Evolutionary conservation across 2,888 invertebrate species (phyloP).

Genomic region (Pandemis heparana): DNA sequence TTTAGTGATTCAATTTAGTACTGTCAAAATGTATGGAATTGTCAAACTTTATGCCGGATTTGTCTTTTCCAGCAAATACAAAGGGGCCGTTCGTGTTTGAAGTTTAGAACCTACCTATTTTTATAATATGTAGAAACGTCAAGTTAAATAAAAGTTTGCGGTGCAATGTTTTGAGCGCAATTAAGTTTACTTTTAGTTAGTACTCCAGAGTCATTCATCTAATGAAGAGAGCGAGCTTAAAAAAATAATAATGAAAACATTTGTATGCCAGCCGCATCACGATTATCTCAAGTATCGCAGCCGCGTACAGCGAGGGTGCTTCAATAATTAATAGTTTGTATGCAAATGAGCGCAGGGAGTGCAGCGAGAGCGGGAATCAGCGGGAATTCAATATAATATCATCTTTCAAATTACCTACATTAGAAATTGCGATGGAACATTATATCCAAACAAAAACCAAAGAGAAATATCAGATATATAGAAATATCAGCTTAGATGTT

Average conservation of each 20-base stretch:
- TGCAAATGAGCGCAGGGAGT: constrained; percentile 23
- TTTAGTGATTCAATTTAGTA: too few species aligned
- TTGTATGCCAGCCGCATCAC: constrained; percentile 3
- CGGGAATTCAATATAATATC: too few species aligned
- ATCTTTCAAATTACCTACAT: too few species aligned
- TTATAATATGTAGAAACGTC: too few species aligned
- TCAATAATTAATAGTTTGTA: constrained; percentile 33
- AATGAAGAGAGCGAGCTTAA: constrained; percentile 2
- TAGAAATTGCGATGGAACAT: background rate
- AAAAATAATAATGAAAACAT: constrained; percentile 20
- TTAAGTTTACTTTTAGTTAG: background rate
- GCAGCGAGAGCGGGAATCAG: background rate
- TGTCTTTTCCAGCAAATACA: too few species aligned
- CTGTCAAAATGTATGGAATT: too few species aligned
- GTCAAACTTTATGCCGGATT: too few species aligned
- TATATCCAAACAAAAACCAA: background rate
- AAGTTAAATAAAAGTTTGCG: background rate
- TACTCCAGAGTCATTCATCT: background rate
- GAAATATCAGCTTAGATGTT: constrained; percentile 8
- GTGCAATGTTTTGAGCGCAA: background rate
- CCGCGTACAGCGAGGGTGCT: constrained; percentile 13
- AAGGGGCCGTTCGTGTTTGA: too few species aligned
- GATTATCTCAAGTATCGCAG: constrained; percentile 30
- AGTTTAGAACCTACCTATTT: too few species aligned
- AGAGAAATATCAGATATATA: background rate